phyloP scores from a whole-genome alignment of 53 echinoderm and acorn worm species.

The Pentamera pediparva region DNA sequence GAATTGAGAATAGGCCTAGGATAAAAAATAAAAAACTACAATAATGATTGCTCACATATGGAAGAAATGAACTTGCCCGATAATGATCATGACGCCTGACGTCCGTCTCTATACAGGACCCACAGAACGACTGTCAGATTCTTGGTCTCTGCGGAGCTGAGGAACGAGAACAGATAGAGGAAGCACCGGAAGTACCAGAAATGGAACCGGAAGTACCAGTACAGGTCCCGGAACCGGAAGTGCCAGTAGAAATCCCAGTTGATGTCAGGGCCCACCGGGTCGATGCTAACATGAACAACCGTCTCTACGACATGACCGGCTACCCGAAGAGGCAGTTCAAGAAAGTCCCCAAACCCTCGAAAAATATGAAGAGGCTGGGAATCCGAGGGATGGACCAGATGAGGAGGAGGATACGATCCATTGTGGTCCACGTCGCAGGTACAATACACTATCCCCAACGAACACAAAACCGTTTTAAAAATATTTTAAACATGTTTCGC shows the following conservation, averaged over 20 bases:
- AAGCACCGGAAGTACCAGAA: not conserved
- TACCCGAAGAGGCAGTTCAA: not conserved
- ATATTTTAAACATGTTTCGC: no score
- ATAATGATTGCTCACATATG: no score
- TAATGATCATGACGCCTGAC: not conserved
- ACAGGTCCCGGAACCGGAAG: not conserved
- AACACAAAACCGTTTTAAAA: no score
- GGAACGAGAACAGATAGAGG: not conserved
- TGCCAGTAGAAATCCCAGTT: not conserved
- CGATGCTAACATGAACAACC: not conserved
- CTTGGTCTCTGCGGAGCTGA: conserved; percentile 3
- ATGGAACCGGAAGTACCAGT: not conserved
- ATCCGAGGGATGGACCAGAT: not conserved
- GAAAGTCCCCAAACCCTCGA: not conserved
- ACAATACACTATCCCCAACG: not conserved
- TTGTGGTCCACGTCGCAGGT: not conserved
- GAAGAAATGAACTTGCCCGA: not conserved
- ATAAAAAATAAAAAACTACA: no score
- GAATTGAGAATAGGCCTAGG: no score
- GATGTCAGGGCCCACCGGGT: not conserved
- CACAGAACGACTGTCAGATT: conserved; percentile 5
- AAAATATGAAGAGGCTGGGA: not conserved
- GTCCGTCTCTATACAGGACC: not conserved
- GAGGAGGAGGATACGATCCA: not conserved
- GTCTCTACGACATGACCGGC: not conserved